A percentile compares a stretch with the other conserved stretches of the same genome.
These are phyloP conservation scores for Eidolon dupreanum DNA, from an alignment of 2,797 vertebrate genomes.

Conservation along the genomic window DNA sequence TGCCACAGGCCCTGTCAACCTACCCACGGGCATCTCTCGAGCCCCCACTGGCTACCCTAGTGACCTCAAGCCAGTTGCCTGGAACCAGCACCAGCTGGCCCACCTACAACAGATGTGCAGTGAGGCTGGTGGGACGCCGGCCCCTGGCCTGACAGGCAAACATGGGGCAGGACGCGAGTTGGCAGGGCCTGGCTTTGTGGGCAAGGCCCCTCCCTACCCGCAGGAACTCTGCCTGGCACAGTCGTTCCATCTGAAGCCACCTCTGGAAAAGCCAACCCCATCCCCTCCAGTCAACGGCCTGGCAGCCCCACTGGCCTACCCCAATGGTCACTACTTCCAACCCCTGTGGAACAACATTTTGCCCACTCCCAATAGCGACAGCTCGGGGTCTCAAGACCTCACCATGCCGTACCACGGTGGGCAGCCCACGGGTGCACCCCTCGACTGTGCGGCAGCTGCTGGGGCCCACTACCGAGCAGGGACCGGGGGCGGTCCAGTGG, in stretches of 20 bases:
- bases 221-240: constrained; percentile 97
- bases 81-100: constrained; percentile 97
- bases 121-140: constrained; percentile 89
- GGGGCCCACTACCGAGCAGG: constrained; percentile 95
- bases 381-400: constrained; percentile 99
- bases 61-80: constrained; percentile 93
- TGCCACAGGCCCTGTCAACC: constrained; percentile 87
- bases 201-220: constrained; percentile 93
- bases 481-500: constrained; percentile 83
- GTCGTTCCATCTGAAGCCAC: constrained; percentile 95
- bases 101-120: constrained; percentile 93
- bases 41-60: constrained; percentile 93
- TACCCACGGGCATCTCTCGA: constrained; percentile 91
- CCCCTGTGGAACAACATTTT: constrained; percentile 98
- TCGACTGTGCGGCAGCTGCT: constrained; percentile 94
- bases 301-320: constrained; percentile 92
- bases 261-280: constrained; percentile 95
- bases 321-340: constrained; percentile 97
- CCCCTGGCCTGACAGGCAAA: constrained; percentile 90
- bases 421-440: constrained; percentile 89
- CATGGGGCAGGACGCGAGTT: constrained; percentile 90
- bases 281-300: constrained; percentile 95
- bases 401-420: constrained; percentile 94
- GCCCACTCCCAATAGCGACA: constrained; percentile 99
- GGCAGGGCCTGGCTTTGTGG: constrained; percentile 89